A percentile compares a stretch with the other conserved stretches of the same genome.
phyloP scores from a whole-genome alignment of 2,888 invertebrate species.

The Halictus ligatus region DNA sequence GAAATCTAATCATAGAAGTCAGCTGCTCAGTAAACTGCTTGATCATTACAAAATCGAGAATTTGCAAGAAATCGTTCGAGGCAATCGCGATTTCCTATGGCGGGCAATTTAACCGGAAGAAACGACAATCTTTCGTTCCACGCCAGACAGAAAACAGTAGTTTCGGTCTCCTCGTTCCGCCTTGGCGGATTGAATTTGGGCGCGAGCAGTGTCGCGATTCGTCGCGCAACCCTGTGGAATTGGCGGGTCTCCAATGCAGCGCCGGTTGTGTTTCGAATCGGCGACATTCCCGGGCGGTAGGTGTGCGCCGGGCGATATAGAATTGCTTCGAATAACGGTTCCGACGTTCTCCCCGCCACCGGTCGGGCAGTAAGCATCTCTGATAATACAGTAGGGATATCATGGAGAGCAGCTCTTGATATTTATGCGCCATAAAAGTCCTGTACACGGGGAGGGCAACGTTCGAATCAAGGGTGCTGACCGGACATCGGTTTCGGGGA shows the following conservation, averaged over 20 bases:
- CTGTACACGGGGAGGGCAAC: constrained; percentile 76
- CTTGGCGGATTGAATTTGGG: constrained; percentile 67
- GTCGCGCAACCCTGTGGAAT: constrained; percentile 53
- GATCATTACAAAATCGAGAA: too few relatives aligned
- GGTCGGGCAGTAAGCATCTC: constrained; percentile 74
- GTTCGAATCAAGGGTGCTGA: constrained; percentile 81
- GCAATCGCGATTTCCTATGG: neutral
- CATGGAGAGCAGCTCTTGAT: constrained; percentile 82
- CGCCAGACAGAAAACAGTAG: neutral
- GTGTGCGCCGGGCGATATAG: constrained; percentile 64
- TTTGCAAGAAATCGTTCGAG: too few relatives aligned
- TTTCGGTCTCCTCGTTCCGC: neutral
- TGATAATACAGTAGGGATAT: constrained; percentile 82
- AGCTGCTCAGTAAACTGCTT: too few relatives aligned
- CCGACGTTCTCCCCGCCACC: constrained; percentile 45
- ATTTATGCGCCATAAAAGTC: constrained; percentile 84
- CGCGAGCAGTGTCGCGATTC: constrained; percentile 33
- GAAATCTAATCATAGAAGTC: too few relatives aligned
- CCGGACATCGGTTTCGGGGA: constrained; percentile 81
- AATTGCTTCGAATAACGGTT: constrained; percentile 70
- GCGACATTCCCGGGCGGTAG: constrained; percentile 46
- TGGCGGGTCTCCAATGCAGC: constrained; percentile 74
- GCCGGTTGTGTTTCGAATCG: constrained; percentile 61
- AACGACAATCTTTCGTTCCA: neutral
- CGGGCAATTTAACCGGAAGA: neutral